Evolutionary conservation across 2,113 vertebrate species (phyloP).

Genomic region (Petroica traversi): DNA sequence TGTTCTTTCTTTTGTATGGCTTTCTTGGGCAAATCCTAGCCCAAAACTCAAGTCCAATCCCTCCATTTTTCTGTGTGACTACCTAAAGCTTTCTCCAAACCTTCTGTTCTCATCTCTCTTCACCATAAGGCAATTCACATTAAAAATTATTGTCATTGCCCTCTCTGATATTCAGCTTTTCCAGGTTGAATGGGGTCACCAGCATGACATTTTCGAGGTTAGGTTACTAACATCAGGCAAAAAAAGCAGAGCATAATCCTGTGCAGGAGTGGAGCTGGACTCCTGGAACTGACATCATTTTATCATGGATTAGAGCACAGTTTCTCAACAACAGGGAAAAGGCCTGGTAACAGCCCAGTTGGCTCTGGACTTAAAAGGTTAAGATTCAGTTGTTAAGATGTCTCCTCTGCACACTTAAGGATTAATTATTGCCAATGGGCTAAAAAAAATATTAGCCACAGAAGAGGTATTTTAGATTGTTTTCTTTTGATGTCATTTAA

Average conservation of each 20-base stretch:
- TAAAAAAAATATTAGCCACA: background rate
- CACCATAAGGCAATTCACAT: background rate
- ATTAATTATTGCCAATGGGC: background rate
- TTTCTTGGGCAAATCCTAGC: background rate
- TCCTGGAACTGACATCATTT: background rate
- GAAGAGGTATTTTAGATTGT: background rate
- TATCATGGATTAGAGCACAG: background rate
- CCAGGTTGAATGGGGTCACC: background rate
- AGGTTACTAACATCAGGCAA: background rate
- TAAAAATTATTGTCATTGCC: background rate
- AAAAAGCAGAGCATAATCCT: background rate
- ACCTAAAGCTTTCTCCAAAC: background rate
- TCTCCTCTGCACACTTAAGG: background rate
- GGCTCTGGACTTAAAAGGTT: background rate
- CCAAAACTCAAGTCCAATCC: background rate
- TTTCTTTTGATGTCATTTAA: slow-evolving; percentile 3
- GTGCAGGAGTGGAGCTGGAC: background rate
- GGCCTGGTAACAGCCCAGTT: background rate
- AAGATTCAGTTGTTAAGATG: background rate
- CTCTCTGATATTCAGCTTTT: background rate
- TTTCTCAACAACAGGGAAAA: background rate
- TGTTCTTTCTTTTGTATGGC: background rate
- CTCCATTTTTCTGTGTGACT: background rate
- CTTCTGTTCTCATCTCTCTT: background rate
- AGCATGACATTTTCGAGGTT: background rate